phyloP scores from a whole-genome alignment of 1,140 invertebrate species.

The Hyposmocoma kahamanoa region DNA sequence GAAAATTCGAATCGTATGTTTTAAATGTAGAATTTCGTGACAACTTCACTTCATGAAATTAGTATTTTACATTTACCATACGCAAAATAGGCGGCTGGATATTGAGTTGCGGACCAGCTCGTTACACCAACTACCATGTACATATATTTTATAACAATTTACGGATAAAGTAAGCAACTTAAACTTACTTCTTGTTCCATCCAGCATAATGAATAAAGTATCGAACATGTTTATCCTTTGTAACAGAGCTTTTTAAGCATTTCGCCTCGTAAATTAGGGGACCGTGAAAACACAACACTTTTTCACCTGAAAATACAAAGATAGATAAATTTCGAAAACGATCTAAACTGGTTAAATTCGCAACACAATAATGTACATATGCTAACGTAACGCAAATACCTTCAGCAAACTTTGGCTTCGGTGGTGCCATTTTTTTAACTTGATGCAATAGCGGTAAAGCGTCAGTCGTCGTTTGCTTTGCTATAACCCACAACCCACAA shows the following conservation, averaged over 20 bases:
- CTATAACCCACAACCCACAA: too few species aligned
- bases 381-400: conserved; percentile 54
- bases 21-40: too few species aligned
- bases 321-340: conserved; percentile 4
- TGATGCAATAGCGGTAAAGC: too few species aligned
- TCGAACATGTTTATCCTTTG: conserved; percentile 89
- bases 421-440: conserved; percentile 33
- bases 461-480: too few species aligned
- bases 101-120: too few species aligned
- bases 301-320: conserved; percentile 82
- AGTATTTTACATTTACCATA: too few species aligned
- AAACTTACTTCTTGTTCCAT: conserved; percentile 96
- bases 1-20: too few species aligned
- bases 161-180: too few species aligned
- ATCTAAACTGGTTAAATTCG: not conserved
- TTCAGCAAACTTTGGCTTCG: conserved; percentile 79
- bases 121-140: too few species aligned
- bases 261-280: conserved; percentile 97
- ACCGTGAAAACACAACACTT: conserved; percentile 97
- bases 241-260: conserved; percentile 88
- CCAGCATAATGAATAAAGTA: conserved; percentile 98
- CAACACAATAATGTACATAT: not conserved
- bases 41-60: too few species aligned
- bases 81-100: too few species aligned
- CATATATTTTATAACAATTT: too few species aligned